Conservation (phyloP, 1,140 invertebrate genomes). For the Drosophila persimilis region DNA sequence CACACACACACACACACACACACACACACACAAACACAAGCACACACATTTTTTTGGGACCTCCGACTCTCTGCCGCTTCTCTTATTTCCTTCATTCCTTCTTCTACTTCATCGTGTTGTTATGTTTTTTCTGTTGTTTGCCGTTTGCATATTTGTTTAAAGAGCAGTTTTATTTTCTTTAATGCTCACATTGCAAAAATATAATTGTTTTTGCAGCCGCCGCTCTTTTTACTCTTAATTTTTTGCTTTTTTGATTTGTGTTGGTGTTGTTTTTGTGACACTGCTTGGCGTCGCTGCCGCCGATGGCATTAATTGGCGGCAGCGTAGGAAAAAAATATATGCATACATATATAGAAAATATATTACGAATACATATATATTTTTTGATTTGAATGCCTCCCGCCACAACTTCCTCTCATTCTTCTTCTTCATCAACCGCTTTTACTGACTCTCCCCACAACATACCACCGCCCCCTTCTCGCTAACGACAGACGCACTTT, state of each 20-base stretch:
- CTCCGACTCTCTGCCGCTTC: slow-evolving; percentile 29
- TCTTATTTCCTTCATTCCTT: slow-evolving; percentile 44
- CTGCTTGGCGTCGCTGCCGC: slow-evolving; percentile 16
- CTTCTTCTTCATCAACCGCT: slow-evolving; percentile 19
- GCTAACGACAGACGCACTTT: slow-evolving; percentile 30
- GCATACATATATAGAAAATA: neutral
- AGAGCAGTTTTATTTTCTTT: slow-evolving; percentile 29
- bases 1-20: slow-evolving; percentile 18
- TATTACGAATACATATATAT: too few species aligned
- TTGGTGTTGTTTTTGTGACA: slow-evolving; percentile 31
- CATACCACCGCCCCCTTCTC: too few species aligned
- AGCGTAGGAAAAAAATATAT: slow-evolving; percentile 7
- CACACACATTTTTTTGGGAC: slow-evolving; percentile 38
- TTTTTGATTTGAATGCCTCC: too few species aligned
- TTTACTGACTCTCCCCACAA: slow-evolving; percentile 3
- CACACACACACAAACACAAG: slow-evolving; percentile 28
- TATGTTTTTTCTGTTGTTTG: neutral
- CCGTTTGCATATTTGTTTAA: slow-evolving; percentile 12
- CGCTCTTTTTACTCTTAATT: slow-evolving; percentile 45
- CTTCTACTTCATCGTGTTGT: slow-evolving; percentile 18
- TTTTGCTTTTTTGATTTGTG: slow-evolving; percentile 45
- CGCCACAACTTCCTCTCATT: slow-evolving; percentile 24
- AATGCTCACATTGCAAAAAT: slow-evolving; percentile 60
- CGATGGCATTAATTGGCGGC: slow-evolving; percentile 50
- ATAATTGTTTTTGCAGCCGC: slow-evolving; percentile 1